Evolutionary conservation across 2,113 vertebrate genomes (phyloP).

Genomic region (Urocolius indicus): DNA sequence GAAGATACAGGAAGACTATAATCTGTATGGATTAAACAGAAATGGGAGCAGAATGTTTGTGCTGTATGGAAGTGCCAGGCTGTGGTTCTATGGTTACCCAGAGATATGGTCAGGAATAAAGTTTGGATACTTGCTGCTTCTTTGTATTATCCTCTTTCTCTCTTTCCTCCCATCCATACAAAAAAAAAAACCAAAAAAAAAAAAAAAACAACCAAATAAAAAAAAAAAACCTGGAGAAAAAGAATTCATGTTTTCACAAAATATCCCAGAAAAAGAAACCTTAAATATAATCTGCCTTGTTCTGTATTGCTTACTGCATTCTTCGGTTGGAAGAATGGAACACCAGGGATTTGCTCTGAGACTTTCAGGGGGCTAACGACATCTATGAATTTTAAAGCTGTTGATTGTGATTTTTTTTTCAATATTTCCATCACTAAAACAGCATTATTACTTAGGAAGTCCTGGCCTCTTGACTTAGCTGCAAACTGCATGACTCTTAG

Average conservation of each 20-base stretch:
- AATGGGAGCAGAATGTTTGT: background rate
- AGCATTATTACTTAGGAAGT: conserved; percentile 36
- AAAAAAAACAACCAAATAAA: no score
- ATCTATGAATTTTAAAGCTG: background rate
- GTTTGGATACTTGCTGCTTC: background rate
- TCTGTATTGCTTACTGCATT: background rate
- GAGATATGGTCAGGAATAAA: background rate
- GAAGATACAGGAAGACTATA: background rate
- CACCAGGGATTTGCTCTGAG: background rate
- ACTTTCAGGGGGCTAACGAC: background rate
- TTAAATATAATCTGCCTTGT: background rate
- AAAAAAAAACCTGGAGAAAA: background rate
- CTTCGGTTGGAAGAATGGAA: background rate
- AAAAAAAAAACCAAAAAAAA: no score
- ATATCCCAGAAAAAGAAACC: background rate
- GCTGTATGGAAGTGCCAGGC: background rate
- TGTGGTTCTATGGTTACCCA: background rate
- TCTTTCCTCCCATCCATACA: background rate
- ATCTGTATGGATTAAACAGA: background rate
- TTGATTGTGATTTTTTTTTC: conserved; percentile 2
- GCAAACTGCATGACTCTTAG: conserved; percentile 51
- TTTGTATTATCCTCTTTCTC: background rate
- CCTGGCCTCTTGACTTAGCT: conserved; percentile 25
- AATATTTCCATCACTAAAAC: background rate
- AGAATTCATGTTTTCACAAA: background rate